Evolutionary conservation across 2,888 invertebrate species (phyloP), one percentile per base, ranked within the genome.

Genomic region (Melanostoma mellinum): DNA sequence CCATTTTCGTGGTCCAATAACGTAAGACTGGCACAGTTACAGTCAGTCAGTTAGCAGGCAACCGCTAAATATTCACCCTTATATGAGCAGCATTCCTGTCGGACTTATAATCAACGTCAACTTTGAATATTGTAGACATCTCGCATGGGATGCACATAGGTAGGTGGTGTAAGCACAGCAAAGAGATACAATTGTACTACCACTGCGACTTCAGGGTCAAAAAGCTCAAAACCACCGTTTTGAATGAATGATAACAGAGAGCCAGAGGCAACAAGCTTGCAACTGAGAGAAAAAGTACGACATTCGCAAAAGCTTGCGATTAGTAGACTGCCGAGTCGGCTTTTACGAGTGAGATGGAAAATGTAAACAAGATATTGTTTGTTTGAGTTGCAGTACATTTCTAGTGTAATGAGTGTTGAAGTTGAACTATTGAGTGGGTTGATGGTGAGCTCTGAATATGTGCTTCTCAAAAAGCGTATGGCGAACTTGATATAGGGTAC

Each of bases 211-310:
- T 82, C 82, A 82, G 52, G 82, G 82, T 73, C 82, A 82, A 78
- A 81, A 78, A 82, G 78, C 78, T 82, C 46, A n/a, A 8, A 67
- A 33, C 52, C 46, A 55, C 56, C 73, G 60, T 73, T 77, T 82
- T 73, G 30, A 82, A 78, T 73, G 61, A 61, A 69, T 81, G 82
- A 82, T 82, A 82, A 82, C 82, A 82, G 73, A 80, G 80, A 75
- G 76, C 56, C 50, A 4, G 6, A 48, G 58, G 67, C 38, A 32
- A 30, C 10, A 48, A 68, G 60, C 72, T 50, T 40, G 40, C 20
- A 50, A 56, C 40, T 48, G 50, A 53, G 73, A 61, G 74, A 58
- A 40, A 68, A 10, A 42, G 55, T 52, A 10, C 3, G 8, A 8
- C 9, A 6, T 8, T 68, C 30, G 42, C 42, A 55, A 75, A 77